A percentile compares a stretch with the other conserved stretches of the same genome.
Conservation (phyloP, 2,888 invertebrate species). For the Pteria penguin region DNA sequence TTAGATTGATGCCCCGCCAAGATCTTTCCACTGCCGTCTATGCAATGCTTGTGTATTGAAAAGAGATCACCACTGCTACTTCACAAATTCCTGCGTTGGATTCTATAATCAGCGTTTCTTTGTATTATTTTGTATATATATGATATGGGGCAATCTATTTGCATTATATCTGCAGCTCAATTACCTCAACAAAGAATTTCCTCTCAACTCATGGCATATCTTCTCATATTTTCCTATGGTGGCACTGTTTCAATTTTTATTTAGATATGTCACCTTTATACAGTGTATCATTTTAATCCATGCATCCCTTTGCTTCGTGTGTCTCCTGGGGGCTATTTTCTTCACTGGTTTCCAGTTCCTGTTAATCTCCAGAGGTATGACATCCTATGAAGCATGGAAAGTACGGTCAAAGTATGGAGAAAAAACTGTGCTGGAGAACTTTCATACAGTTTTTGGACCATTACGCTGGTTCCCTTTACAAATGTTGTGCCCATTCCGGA, state of each 20-base stretch:
- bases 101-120: conserved; percentile 80
- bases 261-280: conserved; percentile 59
- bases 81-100: conserved; percentile 79
- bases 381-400: conserved; percentile 69
- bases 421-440: conserved; percentile 52
- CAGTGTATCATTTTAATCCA: conserved; percentile 58
- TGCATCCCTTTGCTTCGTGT: conserved; percentile 50
- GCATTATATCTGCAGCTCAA: conserved; percentile 59
- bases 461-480: conserved; percentile 54
- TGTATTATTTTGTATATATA: conserved; percentile 76
- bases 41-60: conserved; percentile 79
- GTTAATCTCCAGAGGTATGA: conserved; percentile 64
- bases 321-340: conserved; percentile 48
- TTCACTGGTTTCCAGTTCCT: conserved; percentile 67
- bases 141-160: conserved; percentile 49
- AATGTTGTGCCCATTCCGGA: conserved; percentile 51
- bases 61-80: conserved; percentile 80
- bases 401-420: conserved; percentile 12
- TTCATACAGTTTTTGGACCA: conserved; percentile 72
- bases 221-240: conserved; percentile 64
- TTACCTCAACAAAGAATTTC: conserved; percentile 62
- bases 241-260: conserved; percentile 53
- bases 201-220: conserved; percentile 53
- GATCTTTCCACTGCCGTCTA: conserved; percentile 79
- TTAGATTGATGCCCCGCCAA: conserved; percentile 67